Conservation (phyloP, 1,140 invertebrate genomes). For the Leptinotarsa lineolata region DNA sequence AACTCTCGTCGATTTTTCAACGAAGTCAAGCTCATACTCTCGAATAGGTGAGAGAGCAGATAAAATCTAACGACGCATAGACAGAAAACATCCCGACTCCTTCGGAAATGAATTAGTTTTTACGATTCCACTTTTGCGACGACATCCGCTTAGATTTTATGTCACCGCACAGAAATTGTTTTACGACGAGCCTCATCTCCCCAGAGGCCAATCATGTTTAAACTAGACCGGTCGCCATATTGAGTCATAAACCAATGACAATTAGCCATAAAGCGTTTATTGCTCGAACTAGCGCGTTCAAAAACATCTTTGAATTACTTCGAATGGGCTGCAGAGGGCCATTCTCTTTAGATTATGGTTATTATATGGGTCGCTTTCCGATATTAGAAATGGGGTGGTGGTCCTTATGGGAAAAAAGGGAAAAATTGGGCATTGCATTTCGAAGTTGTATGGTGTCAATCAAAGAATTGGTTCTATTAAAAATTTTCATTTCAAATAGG, state of each 20-base stretch:
- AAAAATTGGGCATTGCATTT: too few relatives aligned
- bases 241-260: constrained; percentile 57
- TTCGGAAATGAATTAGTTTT: constrained; percentile 27
- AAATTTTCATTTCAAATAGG: too few relatives aligned
- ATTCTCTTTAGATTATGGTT: background rate
- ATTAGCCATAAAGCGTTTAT: constrained; percentile 58
- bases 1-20: too few relatives aligned
- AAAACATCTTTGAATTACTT: constrained; percentile 26
- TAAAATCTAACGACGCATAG: too few relatives aligned
- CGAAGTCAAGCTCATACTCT: too few relatives aligned
- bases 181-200: constrained; percentile 46
- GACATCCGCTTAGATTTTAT: constrained; percentile 27
- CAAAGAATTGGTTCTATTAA: too few relatives aligned
- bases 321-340: background rate
- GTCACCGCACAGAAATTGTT: constrained; percentile 42
- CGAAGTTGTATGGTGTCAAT: too few relatives aligned
- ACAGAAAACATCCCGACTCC: background rate
- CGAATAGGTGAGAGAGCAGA: too few relatives aligned
- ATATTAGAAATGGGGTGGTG: too few relatives aligned
- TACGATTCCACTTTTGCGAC: constrained; percentile 16
- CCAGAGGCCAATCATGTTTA: constrained; percentile 56
- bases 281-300: constrained; percentile 39
- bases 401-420: too few relatives aligned
- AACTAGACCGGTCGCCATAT: constrained; percentile 55
- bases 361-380: background rate